Evolutionary conservation across 2,888 invertebrate species (phyloP).

Genomic region (Philhelius pedissequus): DNA sequence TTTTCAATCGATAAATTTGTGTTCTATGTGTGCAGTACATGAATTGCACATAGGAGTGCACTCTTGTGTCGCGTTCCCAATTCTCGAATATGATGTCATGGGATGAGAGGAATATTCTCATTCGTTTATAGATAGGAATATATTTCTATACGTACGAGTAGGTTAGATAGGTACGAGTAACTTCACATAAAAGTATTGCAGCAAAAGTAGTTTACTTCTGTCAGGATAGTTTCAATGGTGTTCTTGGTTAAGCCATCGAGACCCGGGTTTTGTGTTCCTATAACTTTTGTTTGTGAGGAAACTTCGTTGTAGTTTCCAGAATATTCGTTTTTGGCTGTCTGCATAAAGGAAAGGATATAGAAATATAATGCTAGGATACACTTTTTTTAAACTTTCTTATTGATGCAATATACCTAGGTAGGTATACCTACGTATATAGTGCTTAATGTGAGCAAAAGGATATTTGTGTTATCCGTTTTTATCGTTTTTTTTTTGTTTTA

Average conservation of each 20-base stretch:
- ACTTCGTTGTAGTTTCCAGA: conserved; percentile 43
- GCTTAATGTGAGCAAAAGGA: conserved; percentile 34
- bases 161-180: too few species aligned
- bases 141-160: not conserved
- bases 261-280: not conserved
- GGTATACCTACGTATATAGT: not conserved
- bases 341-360: not conserved
- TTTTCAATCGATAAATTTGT: conserved; percentile 78
- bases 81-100: conserved; percentile 33
- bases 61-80: conserved; percentile 14
- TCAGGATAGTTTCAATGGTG: conserved; percentile 34
- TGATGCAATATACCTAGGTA: not conserved
- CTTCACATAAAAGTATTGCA: not conserved
- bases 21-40: conserved; percentile 71
- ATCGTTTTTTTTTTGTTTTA: not conserved
- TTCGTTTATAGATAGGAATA: not conserved
- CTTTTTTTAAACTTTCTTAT: not conserved
- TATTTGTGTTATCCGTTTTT: conserved; percentile 31
- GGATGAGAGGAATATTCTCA: conserved; percentile 14
- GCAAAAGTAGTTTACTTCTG: not conserved
- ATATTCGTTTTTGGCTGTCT: conserved; percentile 21
- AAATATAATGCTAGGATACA: not conserved
- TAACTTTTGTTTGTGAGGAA: conserved; percentile 9
- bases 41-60: conserved; percentile 44
- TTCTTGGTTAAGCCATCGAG: not conserved